Base-by-base conservation (phyloP, 2,797 vertebrate genomes). In the Parotocinclus haroldoi region DNA sequence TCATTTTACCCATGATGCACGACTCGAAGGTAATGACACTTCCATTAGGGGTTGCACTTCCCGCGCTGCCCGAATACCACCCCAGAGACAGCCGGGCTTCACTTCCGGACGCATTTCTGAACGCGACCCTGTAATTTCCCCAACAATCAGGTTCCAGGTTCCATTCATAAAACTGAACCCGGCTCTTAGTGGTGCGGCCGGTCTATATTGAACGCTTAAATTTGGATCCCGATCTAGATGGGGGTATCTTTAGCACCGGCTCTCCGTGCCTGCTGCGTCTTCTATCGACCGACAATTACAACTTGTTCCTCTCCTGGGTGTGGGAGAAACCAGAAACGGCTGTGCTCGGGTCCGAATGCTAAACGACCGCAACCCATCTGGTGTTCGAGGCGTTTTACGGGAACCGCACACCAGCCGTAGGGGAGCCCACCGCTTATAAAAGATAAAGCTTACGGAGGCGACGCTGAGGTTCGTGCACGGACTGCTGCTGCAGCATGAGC, bases 191-290 rank as follows among this genome's bases (percentile, higher is more conserved):
- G 89, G 91, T 91, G 7, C 40, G 82, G 85, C 58, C 71, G 63
- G 77, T 89, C 86, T 90, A 89, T 91, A 90, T 89, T 89, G 86
- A 89, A 91, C 89, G 87, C 88, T 90, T 88, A 91, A 87, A 91
- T 92, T 88, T 85, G 87, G 83, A 84, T 85, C 80, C 86, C 85
- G 81, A 84, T 79, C 83, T 80, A 87, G 84, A 87, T 83, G 84
- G 84, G n/a, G 84, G 78, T 92, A 90, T 92, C 87, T 92, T 91
- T 91, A 90, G 87, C 84, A 49, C 50, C 77, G 74, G 81, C 85
- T 89, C 85, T 18, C 53, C 9, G 51, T 7, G 87, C 85, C 81
- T 64, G 81, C 76, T 81, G 80, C 65, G 74, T 75, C 81, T 86
- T 82, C 80, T 85, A 89, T 89, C 85, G 90, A 90, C 89, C 75